Base-by-base conservation (phyloP, 2,888 invertebrate genomes). In the Athetis lepigone region DNA sequence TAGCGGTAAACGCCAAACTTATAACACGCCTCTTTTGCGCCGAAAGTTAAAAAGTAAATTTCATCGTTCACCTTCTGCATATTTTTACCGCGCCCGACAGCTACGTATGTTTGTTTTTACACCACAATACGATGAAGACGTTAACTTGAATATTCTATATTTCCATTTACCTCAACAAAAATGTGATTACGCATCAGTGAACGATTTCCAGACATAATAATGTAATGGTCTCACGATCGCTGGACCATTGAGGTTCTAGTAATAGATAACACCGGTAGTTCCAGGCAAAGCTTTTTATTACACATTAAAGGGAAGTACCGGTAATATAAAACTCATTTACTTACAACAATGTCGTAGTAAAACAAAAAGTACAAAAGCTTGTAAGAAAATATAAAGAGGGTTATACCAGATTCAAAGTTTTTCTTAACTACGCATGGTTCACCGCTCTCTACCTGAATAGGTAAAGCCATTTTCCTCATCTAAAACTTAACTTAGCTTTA, bases 61-160 rank as follows among this genome's bases (percentile, higher is more conserved):
- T 19, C 4, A 6, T 8, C 19, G 50, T 71, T 57, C 8, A 6
- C 71, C 71, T 71, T 71, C 71, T 71, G 75, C 4, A n/a, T 33
- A 4, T 25, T 18, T 7, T 5, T 46, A 40, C n/a, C 1, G 7
- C 11, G 0, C 2, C 16, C 18, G 33, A 58, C 49, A 58, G 25
- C 29, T 39, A 45, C 55, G 54, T 64, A 57, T 72, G 65, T 75
- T 72, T 69, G 70, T 79, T 77, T 75, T 65, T 79, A 68, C 68
- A 47, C 50, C 63, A 43, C 60, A 69, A 56, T 76, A 65, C 76
- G 71, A 71, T 79, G 77, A 77, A 79, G 72, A 75, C 59, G 51
- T 70, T 75, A 78, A 66, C 76, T 75, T 75, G 69, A 73, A 77
- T 75, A 75, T 77, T 75, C 74, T 69, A 69, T 77, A 62, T 67